phyloP scores from a whole-genome alignment of 2,888 invertebrate species.

The Nomada flava region DNA sequence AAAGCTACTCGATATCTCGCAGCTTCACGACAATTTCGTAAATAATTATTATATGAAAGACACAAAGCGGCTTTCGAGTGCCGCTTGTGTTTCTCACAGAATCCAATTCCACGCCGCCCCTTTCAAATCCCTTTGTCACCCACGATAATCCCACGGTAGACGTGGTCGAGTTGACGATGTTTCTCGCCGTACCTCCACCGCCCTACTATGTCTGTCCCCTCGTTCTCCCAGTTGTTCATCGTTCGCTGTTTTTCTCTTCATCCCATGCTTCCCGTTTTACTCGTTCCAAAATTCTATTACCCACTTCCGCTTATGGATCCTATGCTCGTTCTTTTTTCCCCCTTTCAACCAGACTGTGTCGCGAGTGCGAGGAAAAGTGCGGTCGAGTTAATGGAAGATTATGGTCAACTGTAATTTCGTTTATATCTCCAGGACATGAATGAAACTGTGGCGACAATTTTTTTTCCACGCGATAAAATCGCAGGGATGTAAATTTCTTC shows the following conservation, averaged over 20 bases:
- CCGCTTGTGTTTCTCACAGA: slow-evolving; percentile 53
- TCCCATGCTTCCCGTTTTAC: slow-evolving; percentile 17
- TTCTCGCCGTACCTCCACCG: slow-evolving; percentile 27
- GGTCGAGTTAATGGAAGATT: slow-evolving; percentile 55
- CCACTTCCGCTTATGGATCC: slow-evolving; percentile 56
- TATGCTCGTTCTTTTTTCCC: slow-evolving; percentile 22
- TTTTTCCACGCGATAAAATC: slow-evolving; percentile 29
- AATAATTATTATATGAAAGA: slow-evolving; percentile 68
- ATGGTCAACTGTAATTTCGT: slow-evolving; percentile 49
- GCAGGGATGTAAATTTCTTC: neutral
- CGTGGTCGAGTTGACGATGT: slow-evolving; percentile 62
- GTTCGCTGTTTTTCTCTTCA: slow-evolving; percentile 26
- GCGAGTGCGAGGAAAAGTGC: slow-evolving; percentile 16
- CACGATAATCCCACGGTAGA: slow-evolving; percentile 68
- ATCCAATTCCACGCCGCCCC: slow-evolving; percentile 68
- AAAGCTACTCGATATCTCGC: slow-evolving; percentile 46
- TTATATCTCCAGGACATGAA: slow-evolving; percentile 42
- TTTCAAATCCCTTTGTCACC: slow-evolving; percentile 71
- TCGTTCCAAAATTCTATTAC: slow-evolving; percentile 67
- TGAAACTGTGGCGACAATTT: slow-evolving; percentile 6
- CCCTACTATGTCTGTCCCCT: slow-evolving; percentile 1
- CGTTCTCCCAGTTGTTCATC: neutral
- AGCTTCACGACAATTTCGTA: slow-evolving; percentile 59
- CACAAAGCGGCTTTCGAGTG: slow-evolving; percentile 65
- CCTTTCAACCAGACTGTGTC: too few relatives aligned